phyloP scores from a whole-genome alignment of 2,113 vertebrate genomes.

The Semicossyphus pulcher region DNA sequence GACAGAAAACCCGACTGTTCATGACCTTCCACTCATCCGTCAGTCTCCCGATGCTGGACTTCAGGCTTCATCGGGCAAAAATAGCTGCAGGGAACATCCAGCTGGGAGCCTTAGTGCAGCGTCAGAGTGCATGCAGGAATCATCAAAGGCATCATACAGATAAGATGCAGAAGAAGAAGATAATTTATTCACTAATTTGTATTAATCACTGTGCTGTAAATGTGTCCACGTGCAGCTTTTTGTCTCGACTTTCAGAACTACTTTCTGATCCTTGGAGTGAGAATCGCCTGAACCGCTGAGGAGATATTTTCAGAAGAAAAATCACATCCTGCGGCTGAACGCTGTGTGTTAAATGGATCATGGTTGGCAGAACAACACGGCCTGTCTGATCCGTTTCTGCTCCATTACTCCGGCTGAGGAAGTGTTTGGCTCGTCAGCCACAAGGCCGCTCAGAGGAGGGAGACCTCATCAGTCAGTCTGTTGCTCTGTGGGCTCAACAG shows the following conservation, averaged over 20 bases:
- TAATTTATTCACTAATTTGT: background rate
- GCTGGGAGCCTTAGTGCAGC: background rate
- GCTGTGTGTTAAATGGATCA: constrained; percentile 41
- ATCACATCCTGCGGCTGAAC: constrained; percentile 11
- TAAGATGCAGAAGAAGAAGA: background rate
- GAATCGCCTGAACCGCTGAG: too few relatives aligned
- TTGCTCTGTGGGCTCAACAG: constrained; percentile 20
- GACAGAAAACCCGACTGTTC: too few relatives aligned
- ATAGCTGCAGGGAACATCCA: background rate
- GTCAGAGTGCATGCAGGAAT: background rate
- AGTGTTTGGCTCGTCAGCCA: constrained; percentile 36
- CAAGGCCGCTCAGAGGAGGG: constrained; percentile 9
- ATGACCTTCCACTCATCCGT: too few relatives aligned
- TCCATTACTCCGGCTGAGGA: constrained; percentile 43
- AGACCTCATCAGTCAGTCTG: constrained; percentile 42
- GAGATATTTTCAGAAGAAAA: background rate
- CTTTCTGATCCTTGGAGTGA: too few relatives aligned
- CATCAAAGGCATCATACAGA: background rate
- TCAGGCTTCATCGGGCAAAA: background rate
- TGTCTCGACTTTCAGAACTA: too few relatives aligned
- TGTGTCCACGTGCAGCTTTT: too few relatives aligned
- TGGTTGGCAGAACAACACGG: constrained; percentile 23
- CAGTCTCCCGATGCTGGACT: background rate
- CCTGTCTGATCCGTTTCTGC: constrained; percentile 37
- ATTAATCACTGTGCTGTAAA: background rate